Evolutionary conservation across 2,113 vertebrate species (phyloP).

Genomic region (Hydrolagus affinis): DNA sequence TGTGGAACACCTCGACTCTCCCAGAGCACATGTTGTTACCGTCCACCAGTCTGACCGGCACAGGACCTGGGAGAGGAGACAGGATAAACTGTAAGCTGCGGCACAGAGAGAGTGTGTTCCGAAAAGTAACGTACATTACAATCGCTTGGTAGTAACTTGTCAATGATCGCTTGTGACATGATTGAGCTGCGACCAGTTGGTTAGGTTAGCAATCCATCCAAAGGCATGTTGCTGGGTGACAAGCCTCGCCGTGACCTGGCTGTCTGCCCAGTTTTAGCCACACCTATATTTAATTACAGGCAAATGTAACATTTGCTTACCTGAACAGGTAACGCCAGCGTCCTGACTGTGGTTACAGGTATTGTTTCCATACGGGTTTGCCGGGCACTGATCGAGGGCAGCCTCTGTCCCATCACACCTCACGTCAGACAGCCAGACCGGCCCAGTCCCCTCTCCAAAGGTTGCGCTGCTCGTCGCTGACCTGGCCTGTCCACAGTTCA

Average conservation of each 20-base stretch:
- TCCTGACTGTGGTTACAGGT: slow-evolving; percentile 50
- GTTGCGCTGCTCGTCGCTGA: background rate
- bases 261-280: no score
- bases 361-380: slow-evolving; percentile 39
- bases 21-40: slow-evolving; percentile 20
- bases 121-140: no score
- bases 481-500: slow-evolving; percentile 42
- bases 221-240: background rate
- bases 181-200: no score
- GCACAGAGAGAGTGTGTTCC: no score
- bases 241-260: background rate
- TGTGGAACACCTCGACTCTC: slow-evolving; percentile 41
- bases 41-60: background rate
- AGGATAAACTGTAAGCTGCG: no score
- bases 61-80: slow-evolving; percentile 17
- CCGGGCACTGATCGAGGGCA: slow-evolving; percentile 41
- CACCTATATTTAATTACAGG: no score
- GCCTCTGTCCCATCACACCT: slow-evolving; percentile 46
- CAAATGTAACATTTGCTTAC: slow-evolving; percentile 35
- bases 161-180: no score
- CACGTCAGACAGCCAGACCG: slow-evolving; percentile 49
- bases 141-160: no score
- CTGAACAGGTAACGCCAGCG: slow-evolving; percentile 46
- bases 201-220: no score
- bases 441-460: slow-evolving; percentile 36